A percentile compares a stretch with the other conserved stretches of the same genome.
Conservation (phyloP, 2,113 vertebrate genomes). For the Gallinago media region DNA sequence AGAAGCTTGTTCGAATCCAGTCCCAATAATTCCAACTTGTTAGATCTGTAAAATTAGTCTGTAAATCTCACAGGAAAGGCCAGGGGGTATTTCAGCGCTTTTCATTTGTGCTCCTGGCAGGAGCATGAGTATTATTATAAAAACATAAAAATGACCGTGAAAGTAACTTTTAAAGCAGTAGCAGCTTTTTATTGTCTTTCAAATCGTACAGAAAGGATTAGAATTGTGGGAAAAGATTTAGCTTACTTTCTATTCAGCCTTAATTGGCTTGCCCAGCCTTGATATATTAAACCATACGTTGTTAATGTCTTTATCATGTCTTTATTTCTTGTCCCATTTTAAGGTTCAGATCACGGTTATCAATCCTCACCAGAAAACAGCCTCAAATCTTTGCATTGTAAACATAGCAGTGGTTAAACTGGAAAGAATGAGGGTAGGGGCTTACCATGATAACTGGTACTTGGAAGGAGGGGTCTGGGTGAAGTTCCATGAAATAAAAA, state of each 20-base stretch:
- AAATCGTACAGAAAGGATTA: constrained; percentile 66
- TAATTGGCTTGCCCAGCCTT: constrained; percentile 51
- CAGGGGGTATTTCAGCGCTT: constrained; percentile 39
- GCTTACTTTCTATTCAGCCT: constrained; percentile 50
- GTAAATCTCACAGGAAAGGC: constrained; percentile 43
- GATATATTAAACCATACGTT: constrained; percentile 45
- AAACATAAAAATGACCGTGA: constrained; percentile 61
- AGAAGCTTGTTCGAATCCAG: constrained; percentile 37
- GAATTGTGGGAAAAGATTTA: constrained; percentile 61
- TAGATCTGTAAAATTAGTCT: constrained; percentile 55
- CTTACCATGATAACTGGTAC: neutral
- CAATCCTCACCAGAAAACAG: constrained; percentile 1
- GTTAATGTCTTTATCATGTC: constrained; percentile 50
- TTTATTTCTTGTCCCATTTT: constrained; percentile 43
- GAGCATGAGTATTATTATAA: constrained; percentile 35
- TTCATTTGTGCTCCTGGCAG: constrained; percentile 52
- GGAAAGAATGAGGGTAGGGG: neutral
- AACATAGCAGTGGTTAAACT: neutral
- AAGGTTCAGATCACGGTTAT: constrained; percentile 13
- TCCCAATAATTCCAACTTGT: constrained; percentile 37
- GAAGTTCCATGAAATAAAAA: neutral
- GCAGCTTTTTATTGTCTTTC: constrained; percentile 52
- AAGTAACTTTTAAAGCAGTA: constrained; percentile 62
- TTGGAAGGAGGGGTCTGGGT: neutral
- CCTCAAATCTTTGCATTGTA: neutral